These are phyloP conservation scores for Dicyrtoma fusca DNA, from an alignment of 2,888 invertebrate species.

Conservation along the genomic window DNA sequence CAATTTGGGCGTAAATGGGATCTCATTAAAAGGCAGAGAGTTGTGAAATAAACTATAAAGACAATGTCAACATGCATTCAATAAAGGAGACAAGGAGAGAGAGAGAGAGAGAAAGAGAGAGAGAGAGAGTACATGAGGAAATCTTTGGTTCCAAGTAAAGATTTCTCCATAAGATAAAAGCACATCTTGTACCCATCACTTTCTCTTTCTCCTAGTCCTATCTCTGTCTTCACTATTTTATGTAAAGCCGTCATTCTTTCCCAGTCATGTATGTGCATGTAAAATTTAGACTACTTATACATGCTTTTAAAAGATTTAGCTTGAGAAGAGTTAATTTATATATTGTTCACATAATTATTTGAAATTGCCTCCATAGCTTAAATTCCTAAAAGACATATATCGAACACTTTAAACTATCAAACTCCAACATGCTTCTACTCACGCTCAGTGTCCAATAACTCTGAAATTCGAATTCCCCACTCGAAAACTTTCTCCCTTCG, in stretches of 20 bases:
- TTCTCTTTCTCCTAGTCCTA: background rate
- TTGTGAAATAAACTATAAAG: conserved; percentile 25
- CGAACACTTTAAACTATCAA: no score
- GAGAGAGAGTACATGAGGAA: background rate
- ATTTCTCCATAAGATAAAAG: no score
- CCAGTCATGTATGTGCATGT: background rate
- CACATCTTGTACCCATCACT: background rate
- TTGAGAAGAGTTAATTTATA: no score
- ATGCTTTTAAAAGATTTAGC: no score
- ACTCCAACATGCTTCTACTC: no score
- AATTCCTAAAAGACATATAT: no score
- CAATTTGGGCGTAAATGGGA: conserved; percentile 28
- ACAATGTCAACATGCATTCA: conserved; percentile 30
- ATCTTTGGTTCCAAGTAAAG: background rate
- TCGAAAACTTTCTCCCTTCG: no score
- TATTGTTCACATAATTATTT: no score
- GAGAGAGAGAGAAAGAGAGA: conserved; percentile 6
- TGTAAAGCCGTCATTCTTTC: background rate
- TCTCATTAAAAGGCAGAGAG: conserved; percentile 25
- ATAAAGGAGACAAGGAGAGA: conserved; percentile 6
- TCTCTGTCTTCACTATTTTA: background rate
- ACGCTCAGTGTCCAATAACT: no score
- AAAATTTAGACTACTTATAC: no score
- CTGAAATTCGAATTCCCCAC: no score
- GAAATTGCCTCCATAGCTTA: no score